Percentiles rank a stretch among this genome's conserved stretches.
Evolutionary conservation across 1,140 invertebrate genomes (phyloP).

Genomic region (Aplysia californica): DNA sequence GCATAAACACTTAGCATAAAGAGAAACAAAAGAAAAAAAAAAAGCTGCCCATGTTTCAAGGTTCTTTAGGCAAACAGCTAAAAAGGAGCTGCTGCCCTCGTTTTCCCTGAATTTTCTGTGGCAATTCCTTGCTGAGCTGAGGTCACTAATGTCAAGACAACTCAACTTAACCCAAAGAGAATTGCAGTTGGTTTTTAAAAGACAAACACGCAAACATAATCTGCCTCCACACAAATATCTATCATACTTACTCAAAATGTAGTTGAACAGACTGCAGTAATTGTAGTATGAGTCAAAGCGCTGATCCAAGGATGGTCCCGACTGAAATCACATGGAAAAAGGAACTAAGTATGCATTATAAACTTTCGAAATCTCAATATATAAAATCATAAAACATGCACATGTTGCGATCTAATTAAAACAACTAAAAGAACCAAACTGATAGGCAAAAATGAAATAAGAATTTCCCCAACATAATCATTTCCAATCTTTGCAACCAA

Average conservation of each 20-base stretch:
- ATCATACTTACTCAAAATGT: conserved; percentile 81
- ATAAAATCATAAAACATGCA: no score
- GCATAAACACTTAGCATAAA: no score
- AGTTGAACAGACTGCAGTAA: conserved; percentile 98
- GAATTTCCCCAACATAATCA: no score
- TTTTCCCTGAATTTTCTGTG: not conserved
- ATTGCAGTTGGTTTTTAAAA: no score
- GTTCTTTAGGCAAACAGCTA: not conserved
- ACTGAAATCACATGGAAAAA: conserved; percentile 73
- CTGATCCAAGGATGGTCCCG: conserved; percentile 89
- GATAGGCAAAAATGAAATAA: not conserved
- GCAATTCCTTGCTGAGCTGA: no score
- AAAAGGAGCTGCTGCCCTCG: not conserved
- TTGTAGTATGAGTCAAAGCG: conserved; percentile 97
- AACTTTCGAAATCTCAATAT: not conserved
- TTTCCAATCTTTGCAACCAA: no score
- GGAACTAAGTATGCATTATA: not conserved
- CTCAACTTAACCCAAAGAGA: no score
- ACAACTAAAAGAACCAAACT: not conserved
- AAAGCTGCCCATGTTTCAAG: conserved; percentile 1
- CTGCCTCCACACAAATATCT: no score
- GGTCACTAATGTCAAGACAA: no score
- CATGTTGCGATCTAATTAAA: no score
- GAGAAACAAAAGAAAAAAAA: no score
- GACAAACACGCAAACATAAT: no score